Evolutionary conservation across 2,113 vertebrate species (phyloP).

Genomic region (Actenoides hombroni): DNA sequence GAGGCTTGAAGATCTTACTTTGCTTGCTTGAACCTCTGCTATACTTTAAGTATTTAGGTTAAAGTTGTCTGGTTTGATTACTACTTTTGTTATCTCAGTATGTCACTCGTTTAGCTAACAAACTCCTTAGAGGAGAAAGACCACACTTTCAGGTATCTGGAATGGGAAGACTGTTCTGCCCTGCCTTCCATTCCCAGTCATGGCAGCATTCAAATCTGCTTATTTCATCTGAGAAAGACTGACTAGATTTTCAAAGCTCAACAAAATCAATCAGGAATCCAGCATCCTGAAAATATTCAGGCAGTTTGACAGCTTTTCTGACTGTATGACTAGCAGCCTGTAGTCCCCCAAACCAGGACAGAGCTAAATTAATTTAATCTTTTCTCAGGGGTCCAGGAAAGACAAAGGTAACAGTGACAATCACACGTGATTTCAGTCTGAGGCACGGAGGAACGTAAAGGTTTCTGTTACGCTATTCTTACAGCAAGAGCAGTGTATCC

Average conservation of each 20-base stretch:
- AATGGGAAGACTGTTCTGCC: not conserved
- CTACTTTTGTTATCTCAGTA: not conserved
- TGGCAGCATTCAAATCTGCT: not conserved
- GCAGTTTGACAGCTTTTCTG: not conserved
- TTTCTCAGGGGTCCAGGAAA: not conserved
- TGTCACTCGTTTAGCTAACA: not conserved
- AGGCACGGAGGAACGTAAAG: not conserved
- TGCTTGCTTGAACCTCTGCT: not conserved
- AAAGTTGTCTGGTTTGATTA: not conserved
- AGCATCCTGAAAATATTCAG: not conserved
- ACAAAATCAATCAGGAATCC: not conserved
- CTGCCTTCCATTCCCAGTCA: not conserved
- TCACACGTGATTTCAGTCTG: not conserved
- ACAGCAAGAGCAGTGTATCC: not conserved
- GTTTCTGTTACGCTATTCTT: not conserved
- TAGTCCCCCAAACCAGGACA: not conserved
- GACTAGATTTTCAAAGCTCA: not conserved
- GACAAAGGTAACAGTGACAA: not conserved
- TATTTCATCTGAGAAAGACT: not conserved
- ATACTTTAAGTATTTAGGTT: not conserved
- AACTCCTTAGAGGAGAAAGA: not conserved
- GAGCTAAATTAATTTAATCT: not conserved
- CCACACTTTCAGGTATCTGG: accelerated
- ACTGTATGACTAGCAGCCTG: not conserved
- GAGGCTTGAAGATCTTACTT: not conserved